These are phyloP conservation scores for Excalfactoria chinensis DNA, from an alignment of 2,113 vertebrate genomes.

Conservation along the genomic window DNA sequence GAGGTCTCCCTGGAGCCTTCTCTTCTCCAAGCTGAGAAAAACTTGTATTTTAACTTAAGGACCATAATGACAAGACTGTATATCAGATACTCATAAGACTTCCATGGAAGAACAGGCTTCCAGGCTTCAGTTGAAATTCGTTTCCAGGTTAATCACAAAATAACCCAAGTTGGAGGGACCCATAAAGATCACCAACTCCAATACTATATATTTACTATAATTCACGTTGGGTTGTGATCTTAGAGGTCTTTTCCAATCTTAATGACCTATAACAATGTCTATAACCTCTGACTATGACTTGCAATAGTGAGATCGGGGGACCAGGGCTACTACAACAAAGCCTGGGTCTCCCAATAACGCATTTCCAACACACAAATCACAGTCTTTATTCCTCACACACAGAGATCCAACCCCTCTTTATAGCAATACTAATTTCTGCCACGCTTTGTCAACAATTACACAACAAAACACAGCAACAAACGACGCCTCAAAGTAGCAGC, in stretches of 20 bases:
- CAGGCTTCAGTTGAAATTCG: neutral
- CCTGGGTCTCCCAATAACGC: neutral
- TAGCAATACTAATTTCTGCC: neutral
- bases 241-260: neutral
- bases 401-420: neutral
- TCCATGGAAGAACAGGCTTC: accelerated
- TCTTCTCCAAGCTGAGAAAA: neutral
- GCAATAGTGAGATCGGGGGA: neutral
- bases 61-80: accelerated
- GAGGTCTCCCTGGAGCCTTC: too few relatives aligned
- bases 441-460: neutral
- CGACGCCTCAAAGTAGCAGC: neutral
- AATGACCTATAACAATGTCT: neutral
- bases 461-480: neutral
- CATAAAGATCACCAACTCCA: too few relatives aligned
- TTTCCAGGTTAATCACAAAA: too few relatives aligned
- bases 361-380: neutral
- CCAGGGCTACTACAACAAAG: neutral
- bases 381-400: neutral
- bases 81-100: neutral
- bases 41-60: neutral
- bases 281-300: too few relatives aligned
- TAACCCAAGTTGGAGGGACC: too few relatives aligned
- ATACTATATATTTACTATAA: neutral
- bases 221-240: neutral